These are phyloP conservation scores for Mesoclemmys tuberculata DNA, from an alignment of 2,113 vertebrate species.

Conservation along the genomic window DNA sequence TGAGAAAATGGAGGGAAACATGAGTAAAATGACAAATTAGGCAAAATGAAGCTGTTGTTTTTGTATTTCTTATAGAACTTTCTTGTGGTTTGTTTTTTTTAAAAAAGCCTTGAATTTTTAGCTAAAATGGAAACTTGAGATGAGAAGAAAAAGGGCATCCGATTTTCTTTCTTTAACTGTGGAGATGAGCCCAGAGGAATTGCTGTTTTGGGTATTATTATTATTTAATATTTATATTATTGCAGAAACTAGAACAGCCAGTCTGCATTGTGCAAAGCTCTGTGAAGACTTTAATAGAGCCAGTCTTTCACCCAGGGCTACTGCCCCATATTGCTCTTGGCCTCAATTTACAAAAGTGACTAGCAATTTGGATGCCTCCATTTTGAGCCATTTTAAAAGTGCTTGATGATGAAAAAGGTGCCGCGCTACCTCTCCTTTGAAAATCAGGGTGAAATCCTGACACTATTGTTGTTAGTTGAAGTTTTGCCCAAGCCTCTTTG, in stretches of 20 bases:
- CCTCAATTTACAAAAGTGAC: slow-evolving; percentile 19
- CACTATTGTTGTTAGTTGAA: background rate
- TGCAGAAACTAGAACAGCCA: background rate
- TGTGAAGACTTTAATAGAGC: slow-evolving; percentile 41
- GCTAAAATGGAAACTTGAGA: background rate
- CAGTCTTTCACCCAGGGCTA: slow-evolving; percentile 41
- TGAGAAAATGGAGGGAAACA: slow-evolving; percentile 33
- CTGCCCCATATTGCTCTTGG: slow-evolving; percentile 1
- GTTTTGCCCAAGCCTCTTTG: background rate
- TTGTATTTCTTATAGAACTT: background rate
- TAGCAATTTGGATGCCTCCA: slow-evolving; percentile 8
- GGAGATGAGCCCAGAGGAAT: background rate
- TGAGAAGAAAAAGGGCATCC: background rate
- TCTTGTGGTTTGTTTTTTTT: background rate
- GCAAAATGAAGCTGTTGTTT: background rate
- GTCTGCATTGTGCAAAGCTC: slow-evolving; percentile 18
- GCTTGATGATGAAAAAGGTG: background rate
- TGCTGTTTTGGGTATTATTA: background rate
- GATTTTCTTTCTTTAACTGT: background rate
- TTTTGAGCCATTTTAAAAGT: background rate
- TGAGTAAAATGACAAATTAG: slow-evolving; percentile 5
- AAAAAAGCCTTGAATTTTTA: background rate
- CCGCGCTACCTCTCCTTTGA: background rate
- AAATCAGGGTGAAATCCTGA: background rate
- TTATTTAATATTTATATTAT: background rate